Percentiles rank a stretch among this genome's conserved stretches.
Conservation (phyloP, 2,888 invertebrate species). For the Nomada lathburiana region DNA sequence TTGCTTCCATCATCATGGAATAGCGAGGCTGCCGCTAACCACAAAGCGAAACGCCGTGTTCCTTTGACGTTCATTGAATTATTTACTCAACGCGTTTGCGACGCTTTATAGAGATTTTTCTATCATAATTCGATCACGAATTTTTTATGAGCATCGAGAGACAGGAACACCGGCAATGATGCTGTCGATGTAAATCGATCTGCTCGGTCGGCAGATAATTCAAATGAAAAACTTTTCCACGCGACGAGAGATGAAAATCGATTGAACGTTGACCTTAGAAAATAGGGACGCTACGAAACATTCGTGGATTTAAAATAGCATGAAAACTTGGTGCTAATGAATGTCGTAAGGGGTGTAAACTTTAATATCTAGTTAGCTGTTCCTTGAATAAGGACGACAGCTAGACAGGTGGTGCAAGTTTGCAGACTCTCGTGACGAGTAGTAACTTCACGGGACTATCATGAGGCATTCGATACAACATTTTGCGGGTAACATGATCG, state of each 20-base stretch:
- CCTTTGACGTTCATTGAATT: conserved; percentile 42
- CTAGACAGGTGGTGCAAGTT: conserved; percentile 48
- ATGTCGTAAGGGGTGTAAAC: conserved; percentile 47
- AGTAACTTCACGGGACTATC: conserved; percentile 63
- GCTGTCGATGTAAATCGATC: too few species aligned
- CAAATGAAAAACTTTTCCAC: too few species aligned
- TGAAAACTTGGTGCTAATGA: conserved; percentile 31
- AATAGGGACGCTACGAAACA: conserved; percentile 42
- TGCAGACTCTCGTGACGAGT: conserved; percentile 31
- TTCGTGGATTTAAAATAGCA: neutral
- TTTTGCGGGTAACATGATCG: conserved; percentile 64
- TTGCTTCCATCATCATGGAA: conserved; percentile 20
- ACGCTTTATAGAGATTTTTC: neutral
- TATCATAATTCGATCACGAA: neutral
- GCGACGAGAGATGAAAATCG: neutral
- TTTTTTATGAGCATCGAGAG: neutral
- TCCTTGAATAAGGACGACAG: neutral
- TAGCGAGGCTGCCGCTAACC: neutral
- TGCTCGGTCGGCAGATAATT: too few species aligned
- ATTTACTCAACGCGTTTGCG: conserved; percentile 41
- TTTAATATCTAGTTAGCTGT: neutral
- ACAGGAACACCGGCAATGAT: too few species aligned
- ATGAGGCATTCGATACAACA: conserved; percentile 51
- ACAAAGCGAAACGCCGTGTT: conserved; percentile 24
- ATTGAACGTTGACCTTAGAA: too few species aligned